phyloP scores from a whole-genome alignment of 2,888 invertebrate species.

The Lobophora halterata region DNA sequence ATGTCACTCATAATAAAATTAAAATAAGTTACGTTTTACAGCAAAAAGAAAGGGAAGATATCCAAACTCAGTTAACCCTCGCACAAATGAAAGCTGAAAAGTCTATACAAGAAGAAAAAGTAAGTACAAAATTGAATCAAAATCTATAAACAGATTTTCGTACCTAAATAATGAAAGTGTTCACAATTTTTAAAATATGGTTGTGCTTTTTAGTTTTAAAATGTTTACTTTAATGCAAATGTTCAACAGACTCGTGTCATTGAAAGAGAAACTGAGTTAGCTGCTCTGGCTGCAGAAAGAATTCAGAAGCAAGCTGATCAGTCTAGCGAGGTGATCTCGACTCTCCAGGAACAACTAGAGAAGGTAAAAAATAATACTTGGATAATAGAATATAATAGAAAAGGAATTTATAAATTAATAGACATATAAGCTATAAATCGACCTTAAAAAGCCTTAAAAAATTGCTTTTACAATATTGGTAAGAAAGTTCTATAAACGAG shows the following conservation, averaged over 20 bases:
- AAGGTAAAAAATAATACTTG: conserved; percentile 40
- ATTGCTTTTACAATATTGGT: too few species aligned
- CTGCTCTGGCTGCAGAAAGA: conserved; percentile 59
- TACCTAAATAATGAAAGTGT: too few species aligned
- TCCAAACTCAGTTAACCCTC: conserved; percentile 52
- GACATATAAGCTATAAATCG: too few species aligned
- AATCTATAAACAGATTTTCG: not conserved
- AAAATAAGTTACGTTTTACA: conserved; percentile 34
- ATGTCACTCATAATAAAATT: not conserved
- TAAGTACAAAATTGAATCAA: conserved; percentile 31
- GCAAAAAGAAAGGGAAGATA: conserved; percentile 60
- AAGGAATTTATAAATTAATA: too few species aligned
- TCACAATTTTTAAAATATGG: too few species aligned
- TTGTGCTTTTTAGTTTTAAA: too few species aligned
- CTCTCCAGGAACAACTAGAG: conserved; percentile 77
- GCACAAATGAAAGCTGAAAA: conserved; percentile 57
- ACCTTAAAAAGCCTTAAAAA: too few species aligned
- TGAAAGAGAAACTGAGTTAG: conserved; percentile 61
- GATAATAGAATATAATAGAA: too few species aligned
- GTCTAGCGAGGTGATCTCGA: conserved; percentile 63
- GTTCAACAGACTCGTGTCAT: conserved; percentile 47
- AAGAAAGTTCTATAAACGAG: too few species aligned
- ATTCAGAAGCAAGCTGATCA: conserved; percentile 64
- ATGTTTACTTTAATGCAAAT: not conserved
- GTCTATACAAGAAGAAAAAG: conserved; percentile 53